Evolutionary conservation across 1,140 invertebrate species (phyloP), one percentile per base, ranked within the genome.

Genomic region (Helicoverpa armigera): DNA sequence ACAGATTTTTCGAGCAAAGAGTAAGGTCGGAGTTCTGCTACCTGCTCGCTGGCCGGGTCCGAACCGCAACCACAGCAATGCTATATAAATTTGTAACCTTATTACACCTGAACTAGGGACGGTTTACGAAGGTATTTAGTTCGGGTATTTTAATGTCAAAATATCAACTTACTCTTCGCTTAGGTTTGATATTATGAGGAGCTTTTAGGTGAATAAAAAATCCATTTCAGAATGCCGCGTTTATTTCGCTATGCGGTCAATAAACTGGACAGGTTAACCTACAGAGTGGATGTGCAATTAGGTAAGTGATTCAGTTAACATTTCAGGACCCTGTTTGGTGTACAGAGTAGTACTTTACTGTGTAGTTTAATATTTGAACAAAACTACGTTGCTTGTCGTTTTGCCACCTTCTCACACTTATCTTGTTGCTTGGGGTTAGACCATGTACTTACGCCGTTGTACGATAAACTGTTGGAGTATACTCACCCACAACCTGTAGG

Each of bases 401-500:
- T 43, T 43, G 35, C 1, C 5, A 9, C 35, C 35, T 43, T 5
- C 7, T 43, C 5, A 5, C 5, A 43, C 5, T 43, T 9, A 43
- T 43, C 5, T 43, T 43, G 35, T 43, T 43, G 35, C 35, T 23
- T 23, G 23, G 7, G 35, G 35, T 9, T 43, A 43, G 16, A 14
- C 43, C 31, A 12, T 65, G 31, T 43, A 11, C 18, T 16, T 1
- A 10, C 16, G 18, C 53, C 50, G 5, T 70, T 31, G 18, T 72
- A 72, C 65, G 43, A 69, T 11, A 69, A n/a, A 50, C 43, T 69
- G 35, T 50, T 23, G 18, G 35, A 65, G 61, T 43, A 51, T 85
- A 96, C 96, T 96, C 94, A 98, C 98, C 98, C 16, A 98, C 97
- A 82, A 98, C 98, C 96, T 98, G 97, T 50, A 98, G 95, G 90